These are phyloP conservation scores for Unio pictorum DNA, from an alignment of 2,888 invertebrate genomes.

Conservation along the genomic window DNA sequence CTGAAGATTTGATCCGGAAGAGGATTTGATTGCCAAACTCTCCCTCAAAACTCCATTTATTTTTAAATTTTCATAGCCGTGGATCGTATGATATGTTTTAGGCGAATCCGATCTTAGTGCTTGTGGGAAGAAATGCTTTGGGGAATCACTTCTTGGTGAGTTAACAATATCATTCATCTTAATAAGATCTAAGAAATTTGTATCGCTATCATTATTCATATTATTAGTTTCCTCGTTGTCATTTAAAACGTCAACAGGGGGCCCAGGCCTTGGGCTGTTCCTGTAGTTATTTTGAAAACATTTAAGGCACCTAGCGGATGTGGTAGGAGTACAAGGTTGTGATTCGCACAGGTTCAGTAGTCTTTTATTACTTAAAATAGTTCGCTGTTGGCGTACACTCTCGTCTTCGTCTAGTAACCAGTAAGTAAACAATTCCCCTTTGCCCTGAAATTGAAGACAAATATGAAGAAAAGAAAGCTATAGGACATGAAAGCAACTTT, in stretches of 20 bases:
- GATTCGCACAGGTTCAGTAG: slow-evolving; percentile 14
- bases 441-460: slow-evolving; percentile 64
- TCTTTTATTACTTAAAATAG: slow-evolving; percentile 10
- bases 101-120: neutral
- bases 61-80: no score
- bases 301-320: slow-evolving; percentile 4
- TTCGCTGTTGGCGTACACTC: slow-evolving; percentile 26
- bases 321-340: slow-evolving; percentile 12
- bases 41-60: no score
- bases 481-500: neutral
- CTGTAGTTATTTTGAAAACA: neutral
- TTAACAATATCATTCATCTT: slow-evolving; percentile 24
- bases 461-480: neutral
- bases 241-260: neutral
- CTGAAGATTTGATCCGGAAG: slow-evolving; percentile 17
- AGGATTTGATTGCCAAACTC: slow-evolving; percentile 1
- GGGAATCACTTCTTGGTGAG: slow-evolving; percentile 18
- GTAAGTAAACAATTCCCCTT: slow-evolving; percentile 71
- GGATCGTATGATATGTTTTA: no score
- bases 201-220: slow-evolving; percentile 14
- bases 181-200: slow-evolving; percentile 33
- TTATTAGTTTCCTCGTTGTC: slow-evolving; percentile 3
- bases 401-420: slow-evolving; percentile 69
- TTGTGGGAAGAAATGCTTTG: slow-evolving; percentile 10
- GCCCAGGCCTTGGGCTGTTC: no score